phyloP scores from a whole-genome alignment of 2,113 vertebrate species.

The Chaenocephalus aceratus region DNA sequence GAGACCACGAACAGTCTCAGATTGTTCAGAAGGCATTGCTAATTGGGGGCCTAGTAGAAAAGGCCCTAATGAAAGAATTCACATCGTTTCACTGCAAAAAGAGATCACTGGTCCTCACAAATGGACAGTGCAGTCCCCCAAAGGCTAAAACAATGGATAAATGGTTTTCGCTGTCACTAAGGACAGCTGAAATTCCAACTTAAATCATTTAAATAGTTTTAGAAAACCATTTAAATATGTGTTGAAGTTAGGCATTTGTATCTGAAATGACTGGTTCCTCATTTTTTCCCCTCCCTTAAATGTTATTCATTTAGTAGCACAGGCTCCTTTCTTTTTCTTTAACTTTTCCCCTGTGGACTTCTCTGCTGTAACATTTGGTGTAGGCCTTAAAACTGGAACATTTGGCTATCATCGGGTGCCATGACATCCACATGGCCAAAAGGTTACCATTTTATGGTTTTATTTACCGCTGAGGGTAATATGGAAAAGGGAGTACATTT shows the following conservation, averaged over 20 bases:
- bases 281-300: slow-evolving; percentile 9
- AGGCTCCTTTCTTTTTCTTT: slow-evolving; percentile 16
- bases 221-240: not conserved
- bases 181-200: not conserved
- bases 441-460: slow-evolving; percentile 46
- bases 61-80: slow-evolving; percentile 68
- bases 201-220: not conserved
- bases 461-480: slow-evolving; percentile 19
- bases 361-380: slow-evolving; percentile 61
- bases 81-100: slow-evolving; percentile 46
- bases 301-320: slow-evolving; percentile 1
- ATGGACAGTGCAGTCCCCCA: slow-evolving; percentile 10
- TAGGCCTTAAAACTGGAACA: slow-evolving; percentile 17
- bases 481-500: slow-evolving; percentile 23
- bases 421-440: slow-evolving; percentile 54
- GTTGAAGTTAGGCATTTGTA: not conserved
- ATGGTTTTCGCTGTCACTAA: not conserved
- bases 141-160: slow-evolving; percentile 12
- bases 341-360: not conserved
- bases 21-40: slow-evolving; percentile 69
- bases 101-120: slow-evolving; percentile 40
- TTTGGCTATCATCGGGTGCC: slow-evolving; percentile 41
- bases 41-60: slow-evolving; percentile 71
- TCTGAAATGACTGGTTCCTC: not conserved
- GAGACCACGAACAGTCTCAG: slow-evolving; percentile 65